Conservation (phyloP, 2,888 invertebrate species). For the Emmelina monodactyla region DNA sequence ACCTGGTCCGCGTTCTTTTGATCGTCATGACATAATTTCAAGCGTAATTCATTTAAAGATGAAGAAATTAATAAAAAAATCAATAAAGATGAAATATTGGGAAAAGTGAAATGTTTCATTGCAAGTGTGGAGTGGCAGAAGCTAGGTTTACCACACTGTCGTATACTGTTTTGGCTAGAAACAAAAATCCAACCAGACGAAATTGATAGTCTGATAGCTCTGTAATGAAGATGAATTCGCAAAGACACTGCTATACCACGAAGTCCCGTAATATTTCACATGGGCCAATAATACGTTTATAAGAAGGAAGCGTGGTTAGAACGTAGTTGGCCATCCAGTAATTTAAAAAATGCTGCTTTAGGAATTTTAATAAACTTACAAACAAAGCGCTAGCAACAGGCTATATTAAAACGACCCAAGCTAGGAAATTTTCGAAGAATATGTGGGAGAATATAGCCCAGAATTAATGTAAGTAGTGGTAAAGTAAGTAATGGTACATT, state of each 20-base stretch:
- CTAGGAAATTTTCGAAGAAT: slow-evolving; percentile 4
- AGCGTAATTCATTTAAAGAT: no score
- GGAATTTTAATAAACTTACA: slow-evolving; percentile 7
- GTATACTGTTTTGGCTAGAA: no score
- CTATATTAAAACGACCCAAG: slow-evolving; percentile 5
- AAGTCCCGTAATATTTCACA: slow-evolving; percentile 18
- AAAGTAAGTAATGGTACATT: slow-evolving; percentile 5
- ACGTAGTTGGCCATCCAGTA: slow-evolving; percentile 15
- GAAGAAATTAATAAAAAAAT: no score
- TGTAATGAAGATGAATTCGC: slow-evolving; percentile 17
- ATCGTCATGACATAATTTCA: no score
- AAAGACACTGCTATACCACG: slow-evolving; percentile 15
- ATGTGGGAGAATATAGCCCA: slow-evolving; percentile 5
- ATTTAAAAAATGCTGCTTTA: slow-evolving; percentile 4
- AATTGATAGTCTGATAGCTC: no score
- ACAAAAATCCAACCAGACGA: no score
- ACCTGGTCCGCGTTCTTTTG: no score
- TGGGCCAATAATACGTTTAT: slow-evolving; percentile 14
- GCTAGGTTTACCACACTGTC: no score
- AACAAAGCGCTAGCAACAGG: slow-evolving; percentile 6
- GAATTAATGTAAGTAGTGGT: slow-evolving; percentile 3
- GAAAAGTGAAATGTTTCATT: no score
- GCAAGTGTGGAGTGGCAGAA: no score
- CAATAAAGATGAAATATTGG: no score
- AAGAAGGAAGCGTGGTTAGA: slow-evolving; percentile 11